Percentiles rank a stretch among this genome's conserved stretches.
phyloP scores from a whole-genome alignment of 2,797 vertebrate genomes.

The Molossus molossus region DNA sequence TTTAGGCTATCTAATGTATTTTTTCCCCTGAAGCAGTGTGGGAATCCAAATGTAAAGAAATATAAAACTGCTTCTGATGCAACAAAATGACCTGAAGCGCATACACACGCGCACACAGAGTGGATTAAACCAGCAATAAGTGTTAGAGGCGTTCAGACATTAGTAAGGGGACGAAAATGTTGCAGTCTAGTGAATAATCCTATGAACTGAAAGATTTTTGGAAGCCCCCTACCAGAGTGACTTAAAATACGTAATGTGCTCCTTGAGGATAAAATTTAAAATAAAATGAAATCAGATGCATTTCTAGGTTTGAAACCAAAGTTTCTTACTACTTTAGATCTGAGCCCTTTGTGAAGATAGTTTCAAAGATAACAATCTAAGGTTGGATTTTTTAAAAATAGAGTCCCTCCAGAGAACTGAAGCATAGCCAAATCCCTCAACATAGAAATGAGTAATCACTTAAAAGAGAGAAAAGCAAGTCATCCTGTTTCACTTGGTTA shows the following conservation, averaged over 20 bases:
- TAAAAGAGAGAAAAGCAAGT: conserved; percentile 78
- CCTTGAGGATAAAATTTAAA: conserved; percentile 81
- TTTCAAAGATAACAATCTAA: conserved; percentile 78
- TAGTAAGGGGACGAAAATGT: conserved; percentile 74
- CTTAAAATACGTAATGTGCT: conserved; percentile 73
- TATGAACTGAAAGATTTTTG: conserved; percentile 76
- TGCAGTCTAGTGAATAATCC: conserved; percentile 52
- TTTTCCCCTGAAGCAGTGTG: background rate
- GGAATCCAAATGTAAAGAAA: conserved; percentile 54
- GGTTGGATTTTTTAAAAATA: conserved; percentile 17
- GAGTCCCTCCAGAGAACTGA: conserved; percentile 69
- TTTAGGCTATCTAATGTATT: background rate
- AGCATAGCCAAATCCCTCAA: conserved; percentile 72
- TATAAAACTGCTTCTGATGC: conserved; percentile 21
- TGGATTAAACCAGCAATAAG: background rate
- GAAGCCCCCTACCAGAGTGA: conserved; percentile 65
- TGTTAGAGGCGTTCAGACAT: conserved; percentile 64
- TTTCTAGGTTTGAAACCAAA: conserved; percentile 79
- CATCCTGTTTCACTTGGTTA: conserved; percentile 75
- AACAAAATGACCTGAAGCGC: conserved; percentile 6
- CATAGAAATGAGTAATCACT: conserved; percentile 67
- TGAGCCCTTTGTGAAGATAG: conserved; percentile 77
- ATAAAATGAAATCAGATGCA: conserved; percentile 81
- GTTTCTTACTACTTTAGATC: conserved; percentile 80
- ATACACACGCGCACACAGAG: background rate